Evolutionary conservation across 1,140 invertebrate species (phyloP), one percentile per base, ranked within the genome.

Genomic region (Vollenhovia emeryi): DNA sequence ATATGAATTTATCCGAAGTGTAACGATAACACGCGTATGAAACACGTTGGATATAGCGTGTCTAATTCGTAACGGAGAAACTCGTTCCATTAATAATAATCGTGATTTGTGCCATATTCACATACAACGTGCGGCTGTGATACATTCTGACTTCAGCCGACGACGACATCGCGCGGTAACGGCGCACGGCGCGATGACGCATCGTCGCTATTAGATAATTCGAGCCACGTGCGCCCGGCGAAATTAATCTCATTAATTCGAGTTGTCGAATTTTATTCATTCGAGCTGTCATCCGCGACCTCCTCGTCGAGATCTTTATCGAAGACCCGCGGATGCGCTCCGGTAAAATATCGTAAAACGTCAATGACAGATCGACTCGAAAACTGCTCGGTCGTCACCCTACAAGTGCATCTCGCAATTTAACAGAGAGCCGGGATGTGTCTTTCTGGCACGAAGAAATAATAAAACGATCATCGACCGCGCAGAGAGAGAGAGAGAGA

Each of bases 141-240:
- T 80, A 50, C 76, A 80, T 69, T 80, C 76, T 80, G 48, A 55
- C 76, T 80, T 50, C 27, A 78, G 15, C 33, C 76, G 62, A 21
- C 48, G 62, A 79, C 76, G 48, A 52, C n/a, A n/a, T 52, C 21
- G 33, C 15, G 30, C 45, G 27, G 30, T n/a, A 52, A 68, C 21
- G 48, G 18, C 40, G 52, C 55, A 27, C 40, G 27, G 15, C n/a
- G 57, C 27, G 43, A 79, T 69, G 60, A 80, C 50, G 78, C 66
- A 43, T 36, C 78, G 78, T 69, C 50, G 21, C 24, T 24, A 52
- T 66, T 80, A 57, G 24, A 71, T 80, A 43, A 80, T 80, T 71
- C 64, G 13, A 71, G 15, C 18, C 64, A 45, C 21, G 40, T 45
- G 64, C 24, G 18, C 18, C 40, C 9, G 13, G 9, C 21, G 13